phyloP scores from a whole-genome alignment of 2,797 vertebrate genomes.

The Sebastes iracundus region DNA sequence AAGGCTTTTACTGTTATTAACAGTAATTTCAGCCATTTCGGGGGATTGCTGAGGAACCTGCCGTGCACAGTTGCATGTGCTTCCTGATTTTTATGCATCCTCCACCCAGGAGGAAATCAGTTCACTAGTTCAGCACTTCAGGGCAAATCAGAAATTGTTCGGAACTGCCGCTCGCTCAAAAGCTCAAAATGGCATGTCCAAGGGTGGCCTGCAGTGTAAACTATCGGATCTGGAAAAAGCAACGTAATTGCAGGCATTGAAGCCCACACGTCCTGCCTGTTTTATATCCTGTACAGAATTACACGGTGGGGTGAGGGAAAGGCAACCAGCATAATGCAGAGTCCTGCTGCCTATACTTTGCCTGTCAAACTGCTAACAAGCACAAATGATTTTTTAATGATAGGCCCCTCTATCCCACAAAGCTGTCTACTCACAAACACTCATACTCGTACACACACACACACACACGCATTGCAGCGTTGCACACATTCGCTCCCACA shows the following conservation, averaged over 20 bases:
- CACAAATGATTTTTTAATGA: constrained; percentile 82
- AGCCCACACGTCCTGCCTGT: constrained; percentile 58
- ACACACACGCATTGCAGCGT: constrained; percentile 17
- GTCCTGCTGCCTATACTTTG: constrained; percentile 76
- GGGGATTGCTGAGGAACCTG: constrained; percentile 47
- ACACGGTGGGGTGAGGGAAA: constrained; percentile 65
- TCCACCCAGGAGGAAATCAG: constrained; percentile 70
- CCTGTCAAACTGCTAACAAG: constrained; percentile 81
- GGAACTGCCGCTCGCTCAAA: constrained; percentile 44
- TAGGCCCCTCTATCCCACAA: constrained; percentile 72
- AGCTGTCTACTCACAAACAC: constrained; percentile 64
- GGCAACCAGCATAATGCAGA: constrained; percentile 73
- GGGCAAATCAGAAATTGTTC: constrained; percentile 65
- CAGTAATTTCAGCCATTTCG: constrained; percentile 59
- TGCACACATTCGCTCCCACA: constrained; percentile 46
- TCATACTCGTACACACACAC: constrained; percentile 22
- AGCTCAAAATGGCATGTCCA: constrained; percentile 66
- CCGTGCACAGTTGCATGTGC: constrained; percentile 47
- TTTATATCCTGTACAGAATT: constrained; percentile 70
- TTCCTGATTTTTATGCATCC: constrained; percentile 64
- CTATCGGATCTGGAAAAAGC: constrained; percentile 58
- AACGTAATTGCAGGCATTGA: constrained; percentile 69
- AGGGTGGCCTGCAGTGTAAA: constrained; percentile 64
- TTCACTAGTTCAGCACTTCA: constrained; percentile 63
- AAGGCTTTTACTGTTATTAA: constrained; percentile 67